These are phyloP conservation scores for Raja brachyura DNA, from an alignment of 2,113 vertebrate genomes.

Conservation along the genomic window DNA sequence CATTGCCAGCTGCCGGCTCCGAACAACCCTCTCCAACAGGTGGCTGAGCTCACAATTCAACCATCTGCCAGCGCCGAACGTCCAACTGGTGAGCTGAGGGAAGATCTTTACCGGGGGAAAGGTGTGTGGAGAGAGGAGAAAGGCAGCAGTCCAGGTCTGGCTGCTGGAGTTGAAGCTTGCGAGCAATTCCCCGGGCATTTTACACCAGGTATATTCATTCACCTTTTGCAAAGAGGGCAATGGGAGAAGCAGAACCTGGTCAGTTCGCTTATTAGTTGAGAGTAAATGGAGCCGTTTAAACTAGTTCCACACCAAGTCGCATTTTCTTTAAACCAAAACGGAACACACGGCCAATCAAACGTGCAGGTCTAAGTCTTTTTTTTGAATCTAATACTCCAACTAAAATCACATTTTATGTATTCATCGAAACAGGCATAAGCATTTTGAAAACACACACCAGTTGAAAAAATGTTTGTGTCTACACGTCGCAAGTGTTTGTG, in stretches of 20 bases:
- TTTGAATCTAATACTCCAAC: too few species aligned
- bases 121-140: not conserved
- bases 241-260: not conserved
- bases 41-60: not conserved
- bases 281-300: not conserved
- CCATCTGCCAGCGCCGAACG: not conserved
- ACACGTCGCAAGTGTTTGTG: not conserved
- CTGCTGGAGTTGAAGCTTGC: too few species aligned
- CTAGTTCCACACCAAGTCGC: not conserved
- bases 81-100: conserved; percentile 3
- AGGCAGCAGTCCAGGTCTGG: not conserved
- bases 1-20: not conserved
- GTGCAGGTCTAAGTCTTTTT: too few species aligned
- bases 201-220: not conserved
- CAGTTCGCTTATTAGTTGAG: not conserved
- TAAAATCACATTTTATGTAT: too few species aligned
- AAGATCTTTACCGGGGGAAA: too few species aligned
- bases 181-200: not conserved
- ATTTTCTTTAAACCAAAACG: too few species aligned
- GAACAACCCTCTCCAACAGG: too few species aligned
- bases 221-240: too few species aligned
- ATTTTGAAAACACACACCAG: not conserved
- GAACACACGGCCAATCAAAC: not conserved
- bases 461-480: not conserved
- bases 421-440: not conserved